These are phyloP conservation scores for Neocloeon triangulifer DNA, from an alignment of 1,140 invertebrate species.

Conservation along the genomic window DNA sequence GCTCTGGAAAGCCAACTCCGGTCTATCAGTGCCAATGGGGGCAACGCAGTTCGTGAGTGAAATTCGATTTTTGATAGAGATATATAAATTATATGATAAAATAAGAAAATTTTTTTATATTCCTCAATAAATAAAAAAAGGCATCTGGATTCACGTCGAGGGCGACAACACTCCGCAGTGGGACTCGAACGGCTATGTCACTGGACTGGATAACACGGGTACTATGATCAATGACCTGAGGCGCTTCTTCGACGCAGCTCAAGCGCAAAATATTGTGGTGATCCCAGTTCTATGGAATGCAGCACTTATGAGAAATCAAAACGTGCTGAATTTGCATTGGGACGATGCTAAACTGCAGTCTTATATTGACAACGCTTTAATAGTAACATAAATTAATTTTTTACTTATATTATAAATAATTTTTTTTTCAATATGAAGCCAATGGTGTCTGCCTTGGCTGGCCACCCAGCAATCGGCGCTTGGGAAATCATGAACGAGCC, in stretches of 20 bases:
- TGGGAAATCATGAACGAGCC: constrained; percentile 18
- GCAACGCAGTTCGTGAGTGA: constrained; percentile 20
- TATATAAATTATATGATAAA: too few relatives aligned
- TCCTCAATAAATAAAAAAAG: constrained; percentile 12
- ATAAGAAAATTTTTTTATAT: not conserved
- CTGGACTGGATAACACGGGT: constrained; percentile 8
- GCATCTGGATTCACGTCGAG: constrained; percentile 21
- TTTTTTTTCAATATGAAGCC: too few relatives aligned
- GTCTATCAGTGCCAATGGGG: constrained; percentile 16
- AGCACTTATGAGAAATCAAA: constrained; percentile 15
- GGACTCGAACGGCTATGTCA: constrained; percentile 10
- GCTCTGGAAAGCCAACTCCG: constrained; percentile 15
- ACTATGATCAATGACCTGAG: constrained; percentile 10
- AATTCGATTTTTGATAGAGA: too few relatives aligned
- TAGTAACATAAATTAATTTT: too few relatives aligned
- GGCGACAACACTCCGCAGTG: constrained; percentile 15
- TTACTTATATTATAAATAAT: too few relatives aligned
- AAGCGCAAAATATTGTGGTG: constrained; percentile 15
- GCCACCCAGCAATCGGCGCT: constrained; percentile 14
- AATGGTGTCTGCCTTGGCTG: constrained; percentile 11
- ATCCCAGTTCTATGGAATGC: constrained; percentile 20
- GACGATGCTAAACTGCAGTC: constrained; percentile 17
- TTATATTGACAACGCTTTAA: constrained; percentile 19
- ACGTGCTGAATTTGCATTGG: constrained; percentile 15
- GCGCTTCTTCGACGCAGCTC: constrained; percentile 11